These are phyloP conservation scores for Eupeodes latifasciatus DNA, from an alignment of 2,888 invertebrate species.

Conservation along the genomic window DNA sequence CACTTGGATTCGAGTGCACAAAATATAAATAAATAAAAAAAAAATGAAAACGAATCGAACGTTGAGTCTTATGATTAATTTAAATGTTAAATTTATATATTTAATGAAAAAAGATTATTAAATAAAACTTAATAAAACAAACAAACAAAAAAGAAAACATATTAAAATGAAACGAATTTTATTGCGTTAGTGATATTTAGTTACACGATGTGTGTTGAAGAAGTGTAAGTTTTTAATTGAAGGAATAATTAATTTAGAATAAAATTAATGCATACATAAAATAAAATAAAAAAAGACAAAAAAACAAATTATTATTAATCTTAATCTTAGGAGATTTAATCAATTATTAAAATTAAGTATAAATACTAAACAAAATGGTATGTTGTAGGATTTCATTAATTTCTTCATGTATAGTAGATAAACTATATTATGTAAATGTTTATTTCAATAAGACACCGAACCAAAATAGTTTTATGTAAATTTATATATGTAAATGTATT, in stretches of 20 bases:
- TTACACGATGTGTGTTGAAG: conserved; percentile 50
- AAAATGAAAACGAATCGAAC: conserved; percentile 71
- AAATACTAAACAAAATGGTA: conserved; percentile 37
- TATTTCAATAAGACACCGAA: conserved; percentile 74
- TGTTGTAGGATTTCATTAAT: conserved; percentile 45
- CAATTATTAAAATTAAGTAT: conserved; percentile 68
- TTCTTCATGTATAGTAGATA: conserved; percentile 61
- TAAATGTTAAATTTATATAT: conserved; percentile 70
- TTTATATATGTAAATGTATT: conserved; percentile 74
- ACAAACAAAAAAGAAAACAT: conserved; percentile 29
- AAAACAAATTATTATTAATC: conserved; percentile 10
- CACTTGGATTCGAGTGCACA: conserved; percentile 73
- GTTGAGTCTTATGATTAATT: conserved; percentile 78
- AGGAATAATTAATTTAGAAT: conserved; percentile 42
- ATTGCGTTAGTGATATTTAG: conserved; percentile 75
- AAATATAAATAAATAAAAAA: conserved; percentile 42
- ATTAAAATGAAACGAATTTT: conserved; percentile 70
- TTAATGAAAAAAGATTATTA: conserved; percentile 19
- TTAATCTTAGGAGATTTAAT: conserved; percentile 66
- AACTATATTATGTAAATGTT: conserved; percentile 51
- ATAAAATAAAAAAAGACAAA: neutral
- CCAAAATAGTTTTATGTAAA: conserved; percentile 76
- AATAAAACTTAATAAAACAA: conserved; percentile 31
- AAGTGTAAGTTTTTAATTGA: conserved; percentile 51
- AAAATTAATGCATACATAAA: too few relatives aligned